phyloP scores from a whole-genome alignment of 2,797 vertebrate species.

The Acanthopagrus latus region DNA sequence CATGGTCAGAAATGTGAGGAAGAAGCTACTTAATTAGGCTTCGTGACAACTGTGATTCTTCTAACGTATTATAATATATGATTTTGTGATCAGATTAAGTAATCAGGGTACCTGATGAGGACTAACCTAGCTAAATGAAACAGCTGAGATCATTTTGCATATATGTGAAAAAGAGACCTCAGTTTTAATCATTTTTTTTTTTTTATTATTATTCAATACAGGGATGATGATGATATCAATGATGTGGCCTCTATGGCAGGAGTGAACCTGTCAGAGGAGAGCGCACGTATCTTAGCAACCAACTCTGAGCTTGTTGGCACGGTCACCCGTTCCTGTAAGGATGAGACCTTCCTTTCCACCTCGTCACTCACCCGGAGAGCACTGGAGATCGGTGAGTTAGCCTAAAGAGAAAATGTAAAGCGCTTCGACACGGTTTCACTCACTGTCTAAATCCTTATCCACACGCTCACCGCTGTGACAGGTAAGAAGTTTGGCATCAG shows the following conservation, averaged over 20 bases:
- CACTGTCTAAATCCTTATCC: slow-evolving; percentile 8
- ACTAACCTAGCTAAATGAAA: neutral
- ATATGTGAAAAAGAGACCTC: neutral
- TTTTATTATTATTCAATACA: slow-evolving; percentile 61
- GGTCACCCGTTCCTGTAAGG: slow-evolving; percentile 94
- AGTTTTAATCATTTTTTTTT: neutral
- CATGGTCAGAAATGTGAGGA: neutral
- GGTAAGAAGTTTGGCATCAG: slow-evolving; percentile 93
- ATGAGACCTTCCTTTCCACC: slow-evolving; percentile 92
- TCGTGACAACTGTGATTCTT: neutral
- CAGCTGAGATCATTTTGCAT: neutral
- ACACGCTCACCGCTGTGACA: slow-evolving; percentile 61
- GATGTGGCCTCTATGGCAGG: slow-evolving; percentile 97
- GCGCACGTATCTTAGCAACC: slow-evolving; percentile 93
- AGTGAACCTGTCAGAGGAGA: slow-evolving; percentile 96
- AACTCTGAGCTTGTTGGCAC: slow-evolving; percentile 94
- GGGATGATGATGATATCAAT: slow-evolving; percentile 97
- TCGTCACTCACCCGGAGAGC: slow-evolving; percentile 89
- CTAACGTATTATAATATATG: neutral
- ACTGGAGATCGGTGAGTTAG: slow-evolving; percentile 91
- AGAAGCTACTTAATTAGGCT: neutral
- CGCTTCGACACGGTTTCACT: neutral
- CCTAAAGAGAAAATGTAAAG: neutral
- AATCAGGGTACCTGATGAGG: neutral
- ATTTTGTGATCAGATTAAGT: neutral